Evolutionary conservation across 2,888 invertebrate genomes (phyloP).

Genomic region (Bombylius discolor): DNA sequence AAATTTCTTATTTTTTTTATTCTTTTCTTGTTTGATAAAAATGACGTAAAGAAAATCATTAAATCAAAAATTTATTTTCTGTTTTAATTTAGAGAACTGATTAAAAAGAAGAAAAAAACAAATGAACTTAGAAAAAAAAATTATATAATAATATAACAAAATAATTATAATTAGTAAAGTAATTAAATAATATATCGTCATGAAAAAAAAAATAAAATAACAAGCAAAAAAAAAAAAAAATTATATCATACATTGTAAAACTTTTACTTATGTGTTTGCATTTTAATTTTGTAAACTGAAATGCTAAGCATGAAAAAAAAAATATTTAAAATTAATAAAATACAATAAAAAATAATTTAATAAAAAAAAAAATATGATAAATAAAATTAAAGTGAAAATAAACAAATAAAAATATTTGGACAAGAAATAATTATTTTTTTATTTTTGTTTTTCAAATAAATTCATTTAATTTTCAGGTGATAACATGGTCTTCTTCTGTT

Average conservation of each 20-base stretch:
- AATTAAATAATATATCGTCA: background rate
- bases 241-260: conserved; percentile 1
- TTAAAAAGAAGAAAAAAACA: no score
- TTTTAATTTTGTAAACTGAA: background rate
- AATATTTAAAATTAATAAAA: background rate
- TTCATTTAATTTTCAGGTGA: no score
- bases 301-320: background rate
- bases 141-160: no score
- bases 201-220: background rate
- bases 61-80: no score
- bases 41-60: no score
- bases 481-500: no score
- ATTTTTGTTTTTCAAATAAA: no score
- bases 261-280: background rate
- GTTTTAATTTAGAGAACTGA: no score
- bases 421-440: background rate
- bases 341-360: background rate
- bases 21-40: no score
- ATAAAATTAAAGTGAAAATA: background rate
- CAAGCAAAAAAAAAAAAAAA: background rate
- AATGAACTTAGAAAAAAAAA: no score
- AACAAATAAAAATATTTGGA: background rate
- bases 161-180: no score
- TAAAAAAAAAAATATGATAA: conserved; percentile 1
- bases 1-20: no score